A percentile compares a stretch with the other conserved stretches of the same genome.
Conservation (phyloP, 2,797 vertebrate genomes). For the Acropternis orthonyx region DNA sequence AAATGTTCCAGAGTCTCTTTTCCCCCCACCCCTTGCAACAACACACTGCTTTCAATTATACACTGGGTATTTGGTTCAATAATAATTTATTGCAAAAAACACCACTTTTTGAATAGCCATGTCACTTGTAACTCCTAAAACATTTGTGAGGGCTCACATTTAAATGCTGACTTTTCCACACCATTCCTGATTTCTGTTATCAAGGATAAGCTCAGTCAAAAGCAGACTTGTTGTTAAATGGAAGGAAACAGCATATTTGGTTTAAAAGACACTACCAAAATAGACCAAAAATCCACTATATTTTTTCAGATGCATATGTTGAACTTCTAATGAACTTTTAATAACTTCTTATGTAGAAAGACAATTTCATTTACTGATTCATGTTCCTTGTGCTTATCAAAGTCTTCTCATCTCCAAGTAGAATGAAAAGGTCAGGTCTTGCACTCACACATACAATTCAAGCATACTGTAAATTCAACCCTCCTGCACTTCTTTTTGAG, state of each 20-base stretch:
- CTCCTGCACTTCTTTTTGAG: neutral
- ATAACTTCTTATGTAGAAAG: neutral
- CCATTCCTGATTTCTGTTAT: neutral
- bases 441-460: neutral
- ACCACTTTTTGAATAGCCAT: neutral
- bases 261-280: neutral
- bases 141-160: neutral
- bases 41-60: neutral
- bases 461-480: neutral
- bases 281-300: neutral
- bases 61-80: neutral
- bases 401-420: neutral
- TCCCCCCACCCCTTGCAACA: fast-evolving
- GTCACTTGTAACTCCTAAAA: neutral
- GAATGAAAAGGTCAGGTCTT: constrained; percentile 6
- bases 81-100: neutral
- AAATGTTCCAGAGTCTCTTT: neutral
- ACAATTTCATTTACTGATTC: neutral
- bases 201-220: neutral
- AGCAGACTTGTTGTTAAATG: neutral
- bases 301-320: neutral
- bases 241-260: neutral
- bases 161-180: neutral
- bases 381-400: neutral
- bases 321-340: neutral